Conservation (phyloP, 1,140 invertebrate species). For the Drosophila micromelanica region DNA sequence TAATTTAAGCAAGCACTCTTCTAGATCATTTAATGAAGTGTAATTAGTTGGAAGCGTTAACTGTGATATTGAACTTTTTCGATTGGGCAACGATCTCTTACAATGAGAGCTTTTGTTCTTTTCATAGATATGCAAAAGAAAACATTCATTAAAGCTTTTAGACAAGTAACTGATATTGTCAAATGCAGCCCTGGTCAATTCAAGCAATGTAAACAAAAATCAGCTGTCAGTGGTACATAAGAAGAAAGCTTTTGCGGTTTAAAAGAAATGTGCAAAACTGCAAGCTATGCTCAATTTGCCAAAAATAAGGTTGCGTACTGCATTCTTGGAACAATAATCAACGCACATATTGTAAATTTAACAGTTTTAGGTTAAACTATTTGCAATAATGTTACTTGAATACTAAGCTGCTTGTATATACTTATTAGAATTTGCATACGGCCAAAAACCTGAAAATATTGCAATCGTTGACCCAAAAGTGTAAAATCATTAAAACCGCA, state of each 20-base stretch:
- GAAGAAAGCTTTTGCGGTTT: not conserved
- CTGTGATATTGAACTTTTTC: not conserved
- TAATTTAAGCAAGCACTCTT: constrained; percentile 7
- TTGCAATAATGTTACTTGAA: not conserved
- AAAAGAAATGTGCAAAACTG: constrained; percentile 2
- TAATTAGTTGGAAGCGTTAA: not conserved
- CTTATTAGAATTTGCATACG: constrained; percentile 1
- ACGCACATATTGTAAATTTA: not conserved
- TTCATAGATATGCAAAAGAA: not conserved
- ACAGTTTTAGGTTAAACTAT: not conserved
- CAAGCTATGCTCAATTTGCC: not conserved
- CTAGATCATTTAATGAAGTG: not conserved
- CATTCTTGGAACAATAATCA: constrained; percentile 4
- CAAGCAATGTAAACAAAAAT: constrained; percentile 49
- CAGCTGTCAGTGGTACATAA: constrained; percentile 41
- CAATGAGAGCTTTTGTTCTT: not conserved
- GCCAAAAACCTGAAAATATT: constrained; percentile 3
- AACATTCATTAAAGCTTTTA: not conserved
- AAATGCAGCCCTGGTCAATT: constrained; percentile 22
- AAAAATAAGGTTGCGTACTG: not conserved
- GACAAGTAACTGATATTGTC: not conserved
- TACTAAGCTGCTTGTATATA: not conserved
- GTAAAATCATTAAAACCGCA: constrained; percentile 5
- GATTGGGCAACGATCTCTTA: too few relatives aligned
- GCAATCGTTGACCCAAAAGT: constrained; percentile 8